Percentiles rank a stretch among this genome's conserved stretches.
These are phyloP conservation scores for Diarsia mendica DNA, from an alignment of 2,888 invertebrate genomes.

Conservation along the genomic window DNA sequence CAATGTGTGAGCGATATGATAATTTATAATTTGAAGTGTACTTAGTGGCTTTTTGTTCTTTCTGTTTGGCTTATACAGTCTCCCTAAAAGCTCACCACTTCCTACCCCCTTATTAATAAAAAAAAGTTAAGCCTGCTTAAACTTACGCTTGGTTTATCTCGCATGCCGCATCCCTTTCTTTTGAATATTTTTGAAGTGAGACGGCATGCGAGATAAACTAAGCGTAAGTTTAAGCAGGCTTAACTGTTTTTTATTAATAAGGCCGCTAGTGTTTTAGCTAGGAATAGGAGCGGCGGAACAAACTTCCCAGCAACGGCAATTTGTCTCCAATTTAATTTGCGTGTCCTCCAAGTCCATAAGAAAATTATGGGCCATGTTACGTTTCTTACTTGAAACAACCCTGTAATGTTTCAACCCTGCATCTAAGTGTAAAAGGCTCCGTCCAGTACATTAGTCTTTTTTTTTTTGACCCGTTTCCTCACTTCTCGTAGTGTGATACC, in stretches of 20 bases:
- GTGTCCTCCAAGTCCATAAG: neutral
- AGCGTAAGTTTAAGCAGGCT: no score
- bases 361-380: neutral
- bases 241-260: no score
- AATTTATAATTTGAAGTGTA: neutral
- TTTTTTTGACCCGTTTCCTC: conserved; percentile 5
- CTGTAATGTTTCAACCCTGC: neutral
- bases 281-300: neutral
- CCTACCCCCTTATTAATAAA: no score
- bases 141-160: no score
- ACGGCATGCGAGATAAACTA: no score
- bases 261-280: neutral
- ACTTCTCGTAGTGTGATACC: conserved; percentile 1
- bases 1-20: neutral
- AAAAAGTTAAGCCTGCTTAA: no score
- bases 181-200: no score
- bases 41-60: neutral
- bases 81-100: neutral
- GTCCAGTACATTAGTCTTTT: conserved; percentile 35
- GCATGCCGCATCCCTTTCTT: no score
- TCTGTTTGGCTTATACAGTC: neutral
- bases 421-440: conserved; percentile 26
- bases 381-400: neutral
- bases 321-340: neutral
- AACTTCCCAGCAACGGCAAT: neutral